Evolutionary conservation across 2,888 invertebrate genomes (phyloP), one percentile per base, ranked within the genome.

Genomic region (Agonopterix heracliana): DNA sequence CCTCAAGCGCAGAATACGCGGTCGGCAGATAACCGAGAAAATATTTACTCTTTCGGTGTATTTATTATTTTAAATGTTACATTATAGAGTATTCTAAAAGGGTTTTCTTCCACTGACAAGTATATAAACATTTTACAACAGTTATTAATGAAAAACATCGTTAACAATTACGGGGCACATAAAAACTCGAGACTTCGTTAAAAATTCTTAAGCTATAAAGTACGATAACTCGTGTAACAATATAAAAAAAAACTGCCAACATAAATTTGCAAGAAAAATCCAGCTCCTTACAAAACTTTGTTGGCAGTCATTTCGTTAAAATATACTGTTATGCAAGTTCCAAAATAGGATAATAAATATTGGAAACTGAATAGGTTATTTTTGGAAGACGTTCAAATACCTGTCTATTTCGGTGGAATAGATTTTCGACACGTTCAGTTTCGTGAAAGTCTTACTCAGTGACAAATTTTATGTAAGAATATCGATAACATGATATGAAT

Each of bases 371-470:
- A 71, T 63, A 53, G 59, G 54, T 59, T 63, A 60, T 64, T 66
- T 72, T 78, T 78, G 75, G 70, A 75, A 72, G 65, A 60, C 61
- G 66, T 71, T 77, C 75, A 74, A 76, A 70, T 70, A 60, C 61
- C 61, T 63, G 61, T 66, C 59, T 61, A 62, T 64, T 61, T 58
- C 45, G 47, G 44, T 64, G 61, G 68, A 77, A 71, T 73, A 67
- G 63, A 70, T 71, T 73, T 66, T 64, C 64, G 65, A 60, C 13
- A 45, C 45, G 49, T 44, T 41, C 41, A 41, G 9, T 26, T 26
- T 26, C 26, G 26, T 26, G 38, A 34, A 47, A 5, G 13, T 47
- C 14, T 26, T 26, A 26, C 26, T 26, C 26, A 26, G 26, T 26
- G 26, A 26, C 26, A 26, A 26, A 26, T 26, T 26, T 26, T 26